Percentiles rank a stretch among this genome's conserved stretches.
Evolutionary conservation across 2,888 invertebrate species (phyloP).

Genomic region (Sinotaia quadrata): DNA sequence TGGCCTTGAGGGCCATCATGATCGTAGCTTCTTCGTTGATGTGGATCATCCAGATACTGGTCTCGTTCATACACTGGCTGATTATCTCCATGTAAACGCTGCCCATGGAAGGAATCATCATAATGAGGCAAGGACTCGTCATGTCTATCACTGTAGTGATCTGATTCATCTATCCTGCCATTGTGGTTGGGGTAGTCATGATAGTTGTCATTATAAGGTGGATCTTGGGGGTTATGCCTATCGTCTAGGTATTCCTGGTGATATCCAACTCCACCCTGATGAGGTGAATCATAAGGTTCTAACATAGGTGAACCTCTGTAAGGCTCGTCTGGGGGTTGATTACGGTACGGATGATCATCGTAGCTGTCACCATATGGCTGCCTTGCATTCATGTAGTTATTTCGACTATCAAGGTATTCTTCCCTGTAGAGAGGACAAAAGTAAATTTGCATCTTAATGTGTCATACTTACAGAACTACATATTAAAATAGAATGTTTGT

Average conservation of each 20-base stretch:
- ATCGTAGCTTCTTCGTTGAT: conserved; percentile 39
- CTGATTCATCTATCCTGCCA: conserved; percentile 1
- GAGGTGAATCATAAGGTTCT: conserved; percentile 20
- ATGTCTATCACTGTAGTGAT: conserved; percentile 13
- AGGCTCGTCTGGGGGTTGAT: conserved; percentile 5
- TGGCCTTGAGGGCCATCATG: conserved; percentile 17
- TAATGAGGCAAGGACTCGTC: conserved; percentile 5
- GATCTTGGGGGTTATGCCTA: not conserved
- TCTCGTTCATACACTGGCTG: conserved; percentile 33
- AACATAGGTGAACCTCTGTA: conserved; percentile 32
- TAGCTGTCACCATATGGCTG: conserved; percentile 43
- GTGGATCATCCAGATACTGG: conserved; percentile 28
- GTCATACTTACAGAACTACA: too few relatives aligned
- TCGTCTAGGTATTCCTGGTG: conserved; percentile 12
- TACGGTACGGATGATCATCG: conserved; percentile 1
- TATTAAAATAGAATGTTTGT: too few relatives aligned
- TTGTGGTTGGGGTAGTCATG: conserved; percentile 12
- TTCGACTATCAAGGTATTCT: conserved; percentile 19
- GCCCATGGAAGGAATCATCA: conserved; percentile 33
- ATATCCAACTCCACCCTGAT: not conserved
- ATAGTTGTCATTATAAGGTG: too few relatives aligned
- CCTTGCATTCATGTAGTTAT: conserved; percentile 16
- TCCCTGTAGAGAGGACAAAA: conserved; percentile 19
- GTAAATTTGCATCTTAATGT: too few relatives aligned
- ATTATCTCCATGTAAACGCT: conserved; percentile 34